Percentiles rank a stretch among this genome's conserved stretches.
Conservation (phyloP, 1,140 invertebrate genomes). For the Zaprionus capensis region DNA sequence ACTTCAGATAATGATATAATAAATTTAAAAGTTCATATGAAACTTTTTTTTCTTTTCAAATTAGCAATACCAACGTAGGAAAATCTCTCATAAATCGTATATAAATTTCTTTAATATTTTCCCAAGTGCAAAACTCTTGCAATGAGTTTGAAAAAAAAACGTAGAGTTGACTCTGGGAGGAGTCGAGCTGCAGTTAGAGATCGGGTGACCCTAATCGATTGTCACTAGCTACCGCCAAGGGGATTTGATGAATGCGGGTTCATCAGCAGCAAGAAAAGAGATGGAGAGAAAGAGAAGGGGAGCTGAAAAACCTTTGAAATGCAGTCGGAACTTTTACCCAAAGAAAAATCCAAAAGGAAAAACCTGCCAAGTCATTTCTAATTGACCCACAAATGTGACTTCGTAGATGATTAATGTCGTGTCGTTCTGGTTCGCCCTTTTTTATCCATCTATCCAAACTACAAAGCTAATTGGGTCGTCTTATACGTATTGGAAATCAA, state of each 20-base stretch:
- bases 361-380: slow-evolving; percentile 74
- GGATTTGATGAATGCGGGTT: slow-evolving; percentile 52
- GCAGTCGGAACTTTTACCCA: slow-evolving; percentile 56
- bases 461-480: slow-evolving; percentile 63
- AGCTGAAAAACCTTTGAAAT: slow-evolving; percentile 46
- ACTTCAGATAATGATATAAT: too few relatives aligned
- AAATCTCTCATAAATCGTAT: too few relatives aligned
- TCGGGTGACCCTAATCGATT: slow-evolving; percentile 75
- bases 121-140: not conserved
- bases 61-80: too few relatives aligned
- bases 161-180: not conserved
- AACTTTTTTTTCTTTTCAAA: too few relatives aligned
- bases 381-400: slow-evolving; percentile 65
- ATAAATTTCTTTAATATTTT: not conserved
- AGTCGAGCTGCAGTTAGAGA: not conserved
- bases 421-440: slow-evolving; percentile 58
- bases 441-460: not conserved
- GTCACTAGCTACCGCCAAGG: slow-evolving; percentile 68
- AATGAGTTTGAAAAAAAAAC: slow-evolving; percentile 4
- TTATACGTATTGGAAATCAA: slow-evolving; percentile 6
- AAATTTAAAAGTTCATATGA: too few relatives aligned
- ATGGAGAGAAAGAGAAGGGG: not conserved
- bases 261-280: slow-evolving; percentile 20
- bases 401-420: slow-evolving; percentile 69
- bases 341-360: slow-evolving; percentile 16